Evolutionary conservation across 1,140 invertebrate genomes (phyloP), one percentile per base, ranked within the genome.

Genomic region (Brachionus paranguensis): DNA sequence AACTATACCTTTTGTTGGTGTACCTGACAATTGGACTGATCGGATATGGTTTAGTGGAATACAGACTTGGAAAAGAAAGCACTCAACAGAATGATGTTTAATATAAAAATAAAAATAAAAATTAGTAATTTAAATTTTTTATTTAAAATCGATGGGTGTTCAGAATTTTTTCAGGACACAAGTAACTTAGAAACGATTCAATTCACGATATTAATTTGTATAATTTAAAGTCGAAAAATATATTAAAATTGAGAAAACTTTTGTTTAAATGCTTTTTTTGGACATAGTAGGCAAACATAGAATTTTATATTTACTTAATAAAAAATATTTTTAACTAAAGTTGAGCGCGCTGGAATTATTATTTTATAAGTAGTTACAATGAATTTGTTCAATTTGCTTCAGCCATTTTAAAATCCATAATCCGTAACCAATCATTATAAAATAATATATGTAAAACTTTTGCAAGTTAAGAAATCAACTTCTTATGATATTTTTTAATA

Each of bases 1-100:
- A 96, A 90, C 91, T 97, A 3, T 95, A 95, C 88, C 93, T 96
- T 3, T 92, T 96, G 89, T 89, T 96, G 86, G 91, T 1, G 87
- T 93, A 20, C 88, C 93, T 64, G 95, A 95, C 11, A 93, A 94
- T 60, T n/a, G 83, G 29, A 24, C 41, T 84, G 83, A 41, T 55
- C 55, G 83, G 83, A 24, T 84, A 74, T 53, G 68, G 20, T 12
- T 11, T 41, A n/a, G 17, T 72, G 2, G 83, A 84, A 41, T 70
- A 47, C 27, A 55, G 81, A 43, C 53, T 83, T 60, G 53, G 10
- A 60, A 60, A 10, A 60, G n/a, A n/a, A 53, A 53, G 7, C 11
- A 60, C 7, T 60, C n/a, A 60, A 20, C 17, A 20, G 20, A 60
- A 60, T 53, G 12, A 17, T 20, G 53, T 20, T 20, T 60, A 60